Evolutionary conservation across 2,113 vertebrate genomes (phyloP).

Genomic region (Emydura subglobosa): DNA sequence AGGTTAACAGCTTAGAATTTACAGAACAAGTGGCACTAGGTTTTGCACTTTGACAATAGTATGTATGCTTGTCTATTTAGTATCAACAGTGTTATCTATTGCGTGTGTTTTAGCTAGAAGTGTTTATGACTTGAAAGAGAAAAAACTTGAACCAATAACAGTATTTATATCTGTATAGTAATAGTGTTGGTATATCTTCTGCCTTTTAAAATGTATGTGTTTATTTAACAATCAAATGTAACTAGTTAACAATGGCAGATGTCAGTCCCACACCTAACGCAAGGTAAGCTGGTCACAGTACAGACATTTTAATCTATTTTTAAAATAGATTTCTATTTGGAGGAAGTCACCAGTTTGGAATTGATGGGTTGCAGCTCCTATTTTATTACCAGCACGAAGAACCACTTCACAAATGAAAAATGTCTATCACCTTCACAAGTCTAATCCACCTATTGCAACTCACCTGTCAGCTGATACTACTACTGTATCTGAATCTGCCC

Average conservation of each 20-base stretch:
- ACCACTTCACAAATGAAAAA: not conserved
- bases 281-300: not conserved
- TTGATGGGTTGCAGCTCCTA: not conserved
- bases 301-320: not conserved
- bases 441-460: not conserved
- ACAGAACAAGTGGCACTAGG: not conserved
- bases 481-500: not conserved
- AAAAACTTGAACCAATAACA: not conserved
- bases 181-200: not conserved
- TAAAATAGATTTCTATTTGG: not conserved
- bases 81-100: slow-evolving; percentile 39
- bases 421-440: not conserved
- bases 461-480: not conserved
- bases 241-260: not conserved
- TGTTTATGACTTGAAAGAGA: not conserved
- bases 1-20: slow-evolving; percentile 41
- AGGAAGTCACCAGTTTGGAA: not conserved
- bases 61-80: slow-evolving; percentile 29
- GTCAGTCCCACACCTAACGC: not conserved
- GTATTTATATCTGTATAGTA: not conserved
- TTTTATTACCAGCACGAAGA: not conserved
- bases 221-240: not conserved
- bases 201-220: not conserved
- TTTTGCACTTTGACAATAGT: slow-evolving; percentile 55
- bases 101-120: not conserved